Evolutionary conservation across 2,888 invertebrate species (phyloP).

Genomic region (Crioceris asparagi): DNA sequence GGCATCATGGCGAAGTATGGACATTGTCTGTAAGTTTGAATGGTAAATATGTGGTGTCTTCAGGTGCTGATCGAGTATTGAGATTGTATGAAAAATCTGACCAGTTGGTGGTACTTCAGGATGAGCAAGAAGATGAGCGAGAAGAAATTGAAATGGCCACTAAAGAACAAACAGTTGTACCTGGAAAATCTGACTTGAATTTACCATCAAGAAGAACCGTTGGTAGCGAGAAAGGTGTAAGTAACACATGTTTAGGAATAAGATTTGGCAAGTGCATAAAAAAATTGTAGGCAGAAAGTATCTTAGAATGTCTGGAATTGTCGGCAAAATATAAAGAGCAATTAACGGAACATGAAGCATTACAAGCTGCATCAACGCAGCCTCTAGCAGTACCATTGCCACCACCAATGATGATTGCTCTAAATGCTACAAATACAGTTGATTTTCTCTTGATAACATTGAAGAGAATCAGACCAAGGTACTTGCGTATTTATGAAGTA

Average conservation of each 20-base stretch:
- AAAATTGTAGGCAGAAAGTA: conserved; percentile 70
- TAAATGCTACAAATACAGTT: conserved; percentile 57
- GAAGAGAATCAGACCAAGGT: conserved; percentile 72
- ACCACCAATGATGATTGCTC: conserved; percentile 76
- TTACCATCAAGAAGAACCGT: conserved; percentile 82
- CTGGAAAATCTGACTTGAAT: conserved; percentile 57
- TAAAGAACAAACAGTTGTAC: conserved; percentile 58
- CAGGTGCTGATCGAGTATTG: conserved; percentile 81
- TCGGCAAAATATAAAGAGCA: conserved; percentile 52
- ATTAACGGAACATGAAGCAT: conserved; percentile 41
- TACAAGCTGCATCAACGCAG: conserved; percentile 31
- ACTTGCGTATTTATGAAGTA: conserved; percentile 13
- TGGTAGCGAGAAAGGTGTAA: conserved; percentile 77
- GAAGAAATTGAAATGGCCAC: conserved; percentile 68
- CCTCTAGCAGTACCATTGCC: conserved; percentile 42
- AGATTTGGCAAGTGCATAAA: no score
- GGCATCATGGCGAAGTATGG: conserved; percentile 75
- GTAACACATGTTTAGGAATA: no score
- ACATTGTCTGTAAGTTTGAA: conserved; percentile 66
- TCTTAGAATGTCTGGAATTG: conserved; percentile 83
- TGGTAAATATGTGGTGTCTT: conserved; percentile 66
- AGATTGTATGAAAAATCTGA: conserved; percentile 77
- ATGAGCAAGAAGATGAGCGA: conserved; percentile 77
- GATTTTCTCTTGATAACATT: conserved; percentile 76
- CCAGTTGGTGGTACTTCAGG: conserved; percentile 86